Percentiles rank a stretch among this genome's conserved stretches.
phyloP scores from a whole-genome alignment of 2,888 invertebrate species.

The Agrilus mali region DNA sequence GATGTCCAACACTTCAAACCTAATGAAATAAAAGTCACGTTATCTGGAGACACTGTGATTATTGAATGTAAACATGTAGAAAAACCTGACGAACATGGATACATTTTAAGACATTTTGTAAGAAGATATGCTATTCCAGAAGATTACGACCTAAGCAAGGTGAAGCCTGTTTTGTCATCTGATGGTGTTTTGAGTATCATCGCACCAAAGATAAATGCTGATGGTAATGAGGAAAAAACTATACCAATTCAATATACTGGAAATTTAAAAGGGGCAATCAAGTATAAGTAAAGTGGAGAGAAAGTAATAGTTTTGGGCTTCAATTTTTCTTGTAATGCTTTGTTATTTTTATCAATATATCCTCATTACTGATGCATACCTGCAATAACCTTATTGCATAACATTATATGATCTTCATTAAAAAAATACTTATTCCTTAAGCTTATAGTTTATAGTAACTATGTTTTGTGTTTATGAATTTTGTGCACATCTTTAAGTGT shows the following conservation, averaged over 20 bases:
- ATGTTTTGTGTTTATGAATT: too few relatives aligned
- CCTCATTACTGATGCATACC: too few relatives aligned
- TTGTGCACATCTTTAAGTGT: too few relatives aligned
- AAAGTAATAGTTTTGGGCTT: too few relatives aligned
- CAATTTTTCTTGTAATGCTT: too few relatives aligned
- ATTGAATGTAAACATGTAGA: slow-evolving; percentile 71
- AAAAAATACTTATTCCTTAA: too few relatives aligned
- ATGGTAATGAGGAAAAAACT: slow-evolving; percentile 28
- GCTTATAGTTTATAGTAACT: too few relatives aligned
- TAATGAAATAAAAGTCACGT: slow-evolving; percentile 66
- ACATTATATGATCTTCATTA: too few relatives aligned
- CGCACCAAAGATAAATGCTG: slow-evolving; percentile 42
- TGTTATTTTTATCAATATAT: too few relatives aligned
- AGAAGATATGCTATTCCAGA: slow-evolving; percentile 62
- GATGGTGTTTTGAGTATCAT: slow-evolving; percentile 61
- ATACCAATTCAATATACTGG: slow-evolving; percentile 36
- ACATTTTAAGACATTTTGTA: slow-evolving; percentile 63
- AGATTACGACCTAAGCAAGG: slow-evolving; percentile 56
- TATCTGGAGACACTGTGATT: slow-evolving; percentile 51
- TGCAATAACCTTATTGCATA: too few relatives aligned
- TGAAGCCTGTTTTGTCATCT: slow-evolving; percentile 60
- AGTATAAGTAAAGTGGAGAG: too few relatives aligned
- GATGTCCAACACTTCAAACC: slow-evolving; percentile 73
- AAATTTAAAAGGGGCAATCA: slow-evolving; percentile 12
- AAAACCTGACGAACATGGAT: slow-evolving; percentile 61